Conservation (phyloP, 2,113 vertebrate species). For the Vidua macroura region DNA sequence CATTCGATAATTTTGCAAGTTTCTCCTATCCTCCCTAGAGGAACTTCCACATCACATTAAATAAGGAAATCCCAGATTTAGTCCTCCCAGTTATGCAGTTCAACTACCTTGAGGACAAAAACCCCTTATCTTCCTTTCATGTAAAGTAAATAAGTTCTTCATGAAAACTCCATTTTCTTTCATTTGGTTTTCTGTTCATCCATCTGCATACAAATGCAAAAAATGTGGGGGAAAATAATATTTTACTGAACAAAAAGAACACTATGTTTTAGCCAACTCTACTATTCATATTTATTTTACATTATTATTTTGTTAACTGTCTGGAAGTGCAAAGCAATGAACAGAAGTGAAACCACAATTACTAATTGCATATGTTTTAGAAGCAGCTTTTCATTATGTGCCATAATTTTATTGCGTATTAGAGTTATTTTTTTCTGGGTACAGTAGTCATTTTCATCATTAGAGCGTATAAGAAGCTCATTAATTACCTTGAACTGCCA, state of each 20-base stretch:
- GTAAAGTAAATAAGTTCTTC: neutral
- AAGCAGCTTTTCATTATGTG: constrained; percentile 58
- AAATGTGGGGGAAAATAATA: neutral
- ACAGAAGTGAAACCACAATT: constrained; percentile 32
- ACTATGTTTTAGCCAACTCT: neutral
- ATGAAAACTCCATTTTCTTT: neutral
- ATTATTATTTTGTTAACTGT: constrained; percentile 12
- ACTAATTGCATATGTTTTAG: constrained; percentile 50
- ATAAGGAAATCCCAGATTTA: neutral
- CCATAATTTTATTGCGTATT: constrained; percentile 61
- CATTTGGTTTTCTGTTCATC: neutral
- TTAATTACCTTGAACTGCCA: constrained; percentile 68
- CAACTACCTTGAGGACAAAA: neutral
- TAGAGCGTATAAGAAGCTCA: constrained; percentile 59
- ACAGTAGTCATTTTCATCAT: constrained; percentile 43
- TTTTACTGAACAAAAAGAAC: neutral
- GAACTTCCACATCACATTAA: neutral
- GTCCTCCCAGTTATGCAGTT: neutral
- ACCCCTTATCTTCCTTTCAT: neutral
- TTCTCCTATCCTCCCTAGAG: neutral
- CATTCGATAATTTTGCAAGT: neutral
- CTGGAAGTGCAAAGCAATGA: neutral
- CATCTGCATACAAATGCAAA: neutral
- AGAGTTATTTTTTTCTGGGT: constrained; percentile 21
- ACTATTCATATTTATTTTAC: neutral